Evolutionary conservation across 2,888 invertebrate genomes (phyloP), one percentile per base, ranked within the genome.

Genomic region (Eupithecia dodoneata): DNA sequence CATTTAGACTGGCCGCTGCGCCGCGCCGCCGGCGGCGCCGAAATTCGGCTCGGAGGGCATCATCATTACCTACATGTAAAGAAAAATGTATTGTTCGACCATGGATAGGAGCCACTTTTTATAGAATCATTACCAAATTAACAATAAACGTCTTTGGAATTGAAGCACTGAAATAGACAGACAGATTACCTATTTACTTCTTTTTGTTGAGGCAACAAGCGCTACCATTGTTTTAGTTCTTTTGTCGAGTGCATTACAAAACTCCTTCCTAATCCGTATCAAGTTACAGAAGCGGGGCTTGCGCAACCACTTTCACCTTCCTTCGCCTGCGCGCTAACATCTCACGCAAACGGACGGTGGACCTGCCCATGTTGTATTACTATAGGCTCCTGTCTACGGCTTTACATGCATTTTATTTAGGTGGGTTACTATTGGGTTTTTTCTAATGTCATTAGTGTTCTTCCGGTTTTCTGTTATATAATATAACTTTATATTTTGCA

Each of bases 261-360:
- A 76, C 74, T 76, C 74, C 65, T 76, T 76, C 79, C 76, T 81
- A 84, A 84, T 81, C 80, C 76, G 83, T 80, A 79, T 82, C 72
- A 75, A 77, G 85, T 83, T 85, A 86, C 89, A 89, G 88, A 87
- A 86, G 82, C 30, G 30, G 81, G 81, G 86, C 93, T 94, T 94
- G 90, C 91, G 91, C 89, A 94, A 94, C 86, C 85, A 93, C 94
- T 94, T 94, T 94, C 94, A 92, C 94, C 91, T 86, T 82, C 85
- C 85, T 84, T 84, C 84, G 80, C 75, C 79, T 72, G 73, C 80
- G 79, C 75, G 83, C 83, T 85, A 85, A 84, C 87, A 83, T 80
- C 84, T 79, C 82, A 85, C 84, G 83, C 84, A 84, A 86, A 84
- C 85, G 42, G n/a, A 15, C n/a, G 9, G 63, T n/a, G 66, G 41